Evolutionary conservation across 1,140 invertebrate genomes (phyloP).

Genomic region (Carcinoscorpius rotundicauda): DNA sequence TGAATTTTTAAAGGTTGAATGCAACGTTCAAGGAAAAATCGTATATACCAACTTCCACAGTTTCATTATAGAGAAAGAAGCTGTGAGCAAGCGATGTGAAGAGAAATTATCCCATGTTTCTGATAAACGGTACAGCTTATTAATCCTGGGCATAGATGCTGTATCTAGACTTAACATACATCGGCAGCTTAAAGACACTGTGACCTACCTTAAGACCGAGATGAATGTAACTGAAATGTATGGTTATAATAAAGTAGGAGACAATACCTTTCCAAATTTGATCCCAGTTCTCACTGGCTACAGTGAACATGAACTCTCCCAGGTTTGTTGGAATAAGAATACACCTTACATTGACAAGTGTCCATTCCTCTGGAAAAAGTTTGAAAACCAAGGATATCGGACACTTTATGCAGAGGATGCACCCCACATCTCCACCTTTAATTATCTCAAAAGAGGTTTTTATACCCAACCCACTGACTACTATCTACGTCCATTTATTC

Average conservation of each 20-base stretch:
- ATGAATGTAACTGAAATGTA: conserved; percentile 31
- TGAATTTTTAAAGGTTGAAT: conserved; percentile 15
- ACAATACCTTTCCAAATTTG: conserved; percentile 38
- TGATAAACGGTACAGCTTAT: conserved; percentile 27
- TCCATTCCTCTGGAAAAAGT: conserved; percentile 15
- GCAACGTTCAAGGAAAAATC: background rate
- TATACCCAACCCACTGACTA: conserved; percentile 63
- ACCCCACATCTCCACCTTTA: conserved; percentile 59
- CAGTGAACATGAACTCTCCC: conserved; percentile 11
- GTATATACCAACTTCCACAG: conserved; percentile 16
- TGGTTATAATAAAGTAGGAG: conserved; percentile 36
- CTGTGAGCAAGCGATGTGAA: conserved; percentile 6
- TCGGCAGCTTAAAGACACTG: conserved; percentile 41
- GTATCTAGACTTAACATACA: conserved; percentile 45
- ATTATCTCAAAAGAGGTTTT: conserved; percentile 67
- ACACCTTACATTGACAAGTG: conserved; percentile 14
- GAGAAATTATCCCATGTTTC: background rate
- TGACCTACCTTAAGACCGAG: conserved; percentile 33
- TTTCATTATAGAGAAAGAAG: conserved; percentile 16
- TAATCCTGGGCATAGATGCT: conserved; percentile 44
- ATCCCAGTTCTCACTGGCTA: conserved; percentile 32
- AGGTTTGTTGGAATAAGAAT: conserved; percentile 1
- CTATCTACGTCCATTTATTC: conserved; percentile 56
- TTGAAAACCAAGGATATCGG: conserved; percentile 27
- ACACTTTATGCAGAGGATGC: conserved; percentile 70